Base-by-base conservation (phyloP, 2,113 vertebrate species). In the Indicator indicator region DNA sequence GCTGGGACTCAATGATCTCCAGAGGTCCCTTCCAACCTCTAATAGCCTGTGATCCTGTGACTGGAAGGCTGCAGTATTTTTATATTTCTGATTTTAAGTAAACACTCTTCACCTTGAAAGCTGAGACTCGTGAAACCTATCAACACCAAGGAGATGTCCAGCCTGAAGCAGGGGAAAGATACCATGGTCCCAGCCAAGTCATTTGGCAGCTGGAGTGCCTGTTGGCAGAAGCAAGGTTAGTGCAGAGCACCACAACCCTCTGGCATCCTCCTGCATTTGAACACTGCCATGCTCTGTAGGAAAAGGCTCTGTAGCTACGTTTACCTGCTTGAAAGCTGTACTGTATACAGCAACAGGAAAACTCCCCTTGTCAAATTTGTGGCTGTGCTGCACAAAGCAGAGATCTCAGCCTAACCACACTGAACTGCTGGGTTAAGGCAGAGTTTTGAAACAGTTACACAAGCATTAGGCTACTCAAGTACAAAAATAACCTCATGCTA, bases 181-280 rank as follows among this genome's bases (percentile, higher is more conserved):
- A 27, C 33, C 40, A 11, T 23, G 26, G 27, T 5, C 27, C 16
- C 70, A 62, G 91, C 19, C 58, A 87, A 90, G 52, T 6, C 60
- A 19, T 9, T 2, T 3, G 5, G 36, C 33, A 88, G 42, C 36
- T 23, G 26, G 21, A 38, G 28, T 0, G 3, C 20, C 4, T 0
- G 1, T 2, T 21, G 67, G 26, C 36, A 65, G 42, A 38, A 56
- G 21, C 1, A 0, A 79, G 30, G 32, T 38, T 7, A 5, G 17
- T 6, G 23, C 14, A 33, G 19, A 42, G 63, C 63, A 68, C 32
- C 15, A 33, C 27, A n/a, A 54, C 59, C 17, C 17, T 11, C 48
- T 5, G 32, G 28, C 50, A 21, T 33, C 32, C 55, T 16, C 77
- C 28, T 6, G 15, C 10, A 1, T 19, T 0, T 42, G n/a, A 84